Evolutionary conservation across 1,140 invertebrate species (phyloP), one percentile per base, ranked within the genome.

Genomic region (Leptoteleia sp.): DNA sequence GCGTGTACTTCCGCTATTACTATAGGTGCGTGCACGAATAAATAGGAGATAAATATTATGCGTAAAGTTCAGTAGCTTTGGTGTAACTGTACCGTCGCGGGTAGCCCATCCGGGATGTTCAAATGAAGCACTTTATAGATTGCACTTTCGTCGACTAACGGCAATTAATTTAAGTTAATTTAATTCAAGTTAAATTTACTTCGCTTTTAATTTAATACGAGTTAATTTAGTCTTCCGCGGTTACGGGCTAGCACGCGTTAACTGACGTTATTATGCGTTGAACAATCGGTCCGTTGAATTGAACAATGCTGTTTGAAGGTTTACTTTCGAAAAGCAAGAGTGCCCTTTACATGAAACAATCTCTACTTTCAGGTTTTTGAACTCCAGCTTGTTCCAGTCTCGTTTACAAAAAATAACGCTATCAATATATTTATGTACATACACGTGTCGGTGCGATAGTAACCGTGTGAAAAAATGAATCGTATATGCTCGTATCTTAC

Each of bases 381-480:
- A n/a, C n/a, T n/a, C n/a, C n/a, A n/a, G n/a, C n/a, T n/a, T n/a
- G n/a, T n/a, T n/a, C n/a, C n/a, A n/a, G n/a, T n/a, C n/a, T n/a
- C n/a, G n/a, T n/a, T 72, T 61, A 71, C 57, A 73, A 67, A 65
- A 67, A 75, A 75, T 75, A 67, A 67, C 16, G 31, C 45, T 62
- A 68, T 65, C 4, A 38, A 50, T 65, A 65, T 65, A 42, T 59
- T 35, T 75, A 75, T 75, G 17, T 75, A 75, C 40, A 59, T 75
- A 50, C 52, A 57, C 19, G 19, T 62, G 12, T 64, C 8, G 15
- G 50, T 72, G 61, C 43, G 11, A 57, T 43, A 57, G 25, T 76
- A 76, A 76, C 64, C 62, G 55, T 42, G 72, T 68, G 47, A 55
- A n/a, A n/a, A 37, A 76, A 67, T 48, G 38, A 76, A 75, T 52